phyloP scores from a whole-genome alignment of 2,888 invertebrate genomes.

The Hyposoter didymator region DNA sequence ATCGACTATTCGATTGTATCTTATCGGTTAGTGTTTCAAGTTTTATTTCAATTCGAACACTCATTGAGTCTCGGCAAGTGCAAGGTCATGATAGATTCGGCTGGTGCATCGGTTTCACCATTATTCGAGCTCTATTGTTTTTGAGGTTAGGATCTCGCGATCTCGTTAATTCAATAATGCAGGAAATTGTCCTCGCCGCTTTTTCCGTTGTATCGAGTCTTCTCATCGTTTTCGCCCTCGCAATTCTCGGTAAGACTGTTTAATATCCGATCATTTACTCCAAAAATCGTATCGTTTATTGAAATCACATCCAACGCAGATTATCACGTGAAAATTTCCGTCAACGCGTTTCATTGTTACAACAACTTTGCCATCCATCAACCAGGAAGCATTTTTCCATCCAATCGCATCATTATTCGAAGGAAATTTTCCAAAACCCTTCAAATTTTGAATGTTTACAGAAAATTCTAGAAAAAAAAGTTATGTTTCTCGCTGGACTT shows the following conservation, averaged over 20 bases:
- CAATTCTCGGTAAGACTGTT: slow-evolving; percentile 86
- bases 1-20: background rate
- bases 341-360: background rate
- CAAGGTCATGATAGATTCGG: slow-evolving; percentile 56
- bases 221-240: slow-evolving; percentile 86
- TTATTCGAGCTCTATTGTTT: slow-evolving; percentile 4
- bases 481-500: no score
- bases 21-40: slow-evolving; percentile 21
- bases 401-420: background rate
- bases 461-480: no score
- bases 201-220: slow-evolving; percentile 86
- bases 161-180: slow-evolving; percentile 76
- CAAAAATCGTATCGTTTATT: background rate
- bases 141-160: slow-evolving; percentile 22
- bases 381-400: background rate
- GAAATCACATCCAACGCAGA: background rate
- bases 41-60: slow-evolving; percentile 54
- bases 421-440: background rate
- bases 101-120: slow-evolving; percentile 16
- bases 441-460: background rate
- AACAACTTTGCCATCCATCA: background rate
- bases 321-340: background rate
- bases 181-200: slow-evolving; percentile 85
- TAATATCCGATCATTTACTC: background rate
- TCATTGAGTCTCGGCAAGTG: slow-evolving; percentile 1